Evolutionary conservation across 2,888 invertebrate genomes (phyloP).

Genomic region (Nephrocerus scutellatus): DNA sequence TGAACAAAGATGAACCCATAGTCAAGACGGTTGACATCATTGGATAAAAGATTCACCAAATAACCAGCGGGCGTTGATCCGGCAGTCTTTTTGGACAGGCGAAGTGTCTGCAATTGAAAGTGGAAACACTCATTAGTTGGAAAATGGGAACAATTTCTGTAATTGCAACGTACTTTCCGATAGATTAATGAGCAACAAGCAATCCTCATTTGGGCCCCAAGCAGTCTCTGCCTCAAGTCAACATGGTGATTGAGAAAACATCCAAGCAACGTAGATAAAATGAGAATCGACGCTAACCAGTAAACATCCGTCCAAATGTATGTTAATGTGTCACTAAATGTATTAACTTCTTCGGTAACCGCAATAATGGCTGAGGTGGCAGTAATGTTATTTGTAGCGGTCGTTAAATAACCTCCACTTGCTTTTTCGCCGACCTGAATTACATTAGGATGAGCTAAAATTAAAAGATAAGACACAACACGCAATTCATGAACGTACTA

Average conservation of each 20-base stretch:
- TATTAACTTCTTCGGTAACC: slow-evolving; percentile 3
- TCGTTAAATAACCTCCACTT: neutral
- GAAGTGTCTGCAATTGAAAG: slow-evolving; percentile 53
- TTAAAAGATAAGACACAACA: too few species aligned
- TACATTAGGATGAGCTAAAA: slow-evolving; percentile 18
- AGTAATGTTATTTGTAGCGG: slow-evolving; percentile 3
- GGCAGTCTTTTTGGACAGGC: slow-evolving; percentile 62
- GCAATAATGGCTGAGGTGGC: slow-evolving; percentile 6
- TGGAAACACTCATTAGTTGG: neutral
- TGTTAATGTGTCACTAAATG: slow-evolving; percentile 18
- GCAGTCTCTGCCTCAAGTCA: slow-evolving; percentile 40
- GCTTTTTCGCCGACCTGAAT: slow-evolving; percentile 15
- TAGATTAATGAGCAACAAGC: slow-evolving; percentile 62
- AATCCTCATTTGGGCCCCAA: slow-evolving; percentile 60
- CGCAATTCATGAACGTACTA: too few species aligned
- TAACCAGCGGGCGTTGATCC: slow-evolving; percentile 75
- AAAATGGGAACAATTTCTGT: too few species aligned
- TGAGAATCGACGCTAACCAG: slow-evolving; percentile 39
- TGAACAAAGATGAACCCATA: slow-evolving; percentile 75
- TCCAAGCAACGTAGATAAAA: slow-evolving; percentile 35
- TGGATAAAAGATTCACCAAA: slow-evolving; percentile 86
- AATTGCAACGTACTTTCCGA: slow-evolving; percentile 52
- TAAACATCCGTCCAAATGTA: slow-evolving; percentile 41
- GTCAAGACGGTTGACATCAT: slow-evolving; percentile 90
- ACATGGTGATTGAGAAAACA: slow-evolving; percentile 47